phyloP scores from a whole-genome alignment of 2,797 vertebrate species.

The Halcyon chelicuti region DNA sequence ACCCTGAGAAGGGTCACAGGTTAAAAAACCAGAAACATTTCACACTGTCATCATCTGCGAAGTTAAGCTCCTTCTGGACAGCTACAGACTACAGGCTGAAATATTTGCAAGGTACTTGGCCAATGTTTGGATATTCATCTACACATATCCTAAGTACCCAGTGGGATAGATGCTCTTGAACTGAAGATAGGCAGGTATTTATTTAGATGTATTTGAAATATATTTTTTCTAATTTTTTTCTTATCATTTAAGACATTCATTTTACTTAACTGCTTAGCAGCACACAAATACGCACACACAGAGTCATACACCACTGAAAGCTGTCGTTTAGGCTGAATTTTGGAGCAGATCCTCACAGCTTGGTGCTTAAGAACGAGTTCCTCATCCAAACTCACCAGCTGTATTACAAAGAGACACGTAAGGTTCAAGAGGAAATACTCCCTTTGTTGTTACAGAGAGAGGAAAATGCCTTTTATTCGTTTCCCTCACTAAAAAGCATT shows the following conservation, averaged over 20 bases:
- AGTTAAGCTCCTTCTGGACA: neutral
- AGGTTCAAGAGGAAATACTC: neutral
- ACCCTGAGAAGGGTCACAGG: neutral
- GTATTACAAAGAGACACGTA: neutral
- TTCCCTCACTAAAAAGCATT: slow-evolving; percentile 10
- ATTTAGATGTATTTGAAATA: neutral
- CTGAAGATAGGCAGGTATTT: neutral
- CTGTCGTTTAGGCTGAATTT: neutral
- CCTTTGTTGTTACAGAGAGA: neutral
- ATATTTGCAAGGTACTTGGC: neutral
- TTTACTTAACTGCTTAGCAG: neutral
- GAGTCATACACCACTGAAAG: neutral
- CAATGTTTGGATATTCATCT: neutral
- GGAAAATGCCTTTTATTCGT: slow-evolving; percentile 7
- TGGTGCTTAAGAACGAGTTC: neutral
- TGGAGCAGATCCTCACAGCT: neutral
- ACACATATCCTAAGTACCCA: neutral
- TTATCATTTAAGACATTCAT: neutral
- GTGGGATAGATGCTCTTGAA: neutral
- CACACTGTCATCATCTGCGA: neutral
- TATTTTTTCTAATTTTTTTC: too few relatives aligned
- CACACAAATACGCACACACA: neutral
- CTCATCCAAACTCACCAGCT: neutral
- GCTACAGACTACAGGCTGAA: neutral
- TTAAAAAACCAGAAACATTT: neutral